These are phyloP conservation scores for Pseudorhombus dupliciocellatus DNA, from an alignment of 2,113 vertebrate genomes.

Conservation along the genomic window DNA sequence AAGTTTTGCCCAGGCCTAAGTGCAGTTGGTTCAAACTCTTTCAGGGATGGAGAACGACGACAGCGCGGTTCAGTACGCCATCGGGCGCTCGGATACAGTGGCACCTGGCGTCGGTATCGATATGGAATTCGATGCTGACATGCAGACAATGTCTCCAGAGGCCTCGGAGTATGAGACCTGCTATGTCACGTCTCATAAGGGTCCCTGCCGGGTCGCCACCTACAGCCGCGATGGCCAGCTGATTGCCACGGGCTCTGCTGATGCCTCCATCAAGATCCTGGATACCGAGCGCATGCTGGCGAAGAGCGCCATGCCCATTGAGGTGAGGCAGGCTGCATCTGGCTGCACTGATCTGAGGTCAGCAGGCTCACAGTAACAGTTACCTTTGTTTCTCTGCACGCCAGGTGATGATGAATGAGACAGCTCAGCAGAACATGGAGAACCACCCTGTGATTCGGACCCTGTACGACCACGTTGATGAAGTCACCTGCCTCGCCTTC, in stretches of 20 bases:
- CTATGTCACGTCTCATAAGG: constrained; percentile 98
- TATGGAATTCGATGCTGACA: constrained; percentile 95
- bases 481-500: constrained; percentile 96
- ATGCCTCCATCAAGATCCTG: constrained; percentile 97
- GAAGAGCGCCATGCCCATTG: constrained; percentile 98
- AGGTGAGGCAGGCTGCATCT: constrained; percentile 78
- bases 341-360: neutral
- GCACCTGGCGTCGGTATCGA: constrained; percentile 96
- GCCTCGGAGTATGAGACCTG: constrained; percentile 98
- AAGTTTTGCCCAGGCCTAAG: too few species aligned
- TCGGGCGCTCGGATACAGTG: constrained; percentile 94
- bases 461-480: constrained; percentile 96
- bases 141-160: constrained; percentile 98
- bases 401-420: constrained; percentile 99
- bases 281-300: constrained; percentile 98
- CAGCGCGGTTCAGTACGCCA: constrained; percentile 95
- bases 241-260: constrained; percentile 96
- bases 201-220: constrained; percentile 92
- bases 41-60: constrained; percentile 98
- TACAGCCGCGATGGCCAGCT: constrained; percentile 97
- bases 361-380: neutral
- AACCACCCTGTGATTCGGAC: constrained; percentile 98
- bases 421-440: constrained; percentile 99
- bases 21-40: neutral
- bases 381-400: neutral